Evolutionary conservation across 2,113 vertebrate species (phyloP).

Genomic region (Bujurquina vittata): DNA sequence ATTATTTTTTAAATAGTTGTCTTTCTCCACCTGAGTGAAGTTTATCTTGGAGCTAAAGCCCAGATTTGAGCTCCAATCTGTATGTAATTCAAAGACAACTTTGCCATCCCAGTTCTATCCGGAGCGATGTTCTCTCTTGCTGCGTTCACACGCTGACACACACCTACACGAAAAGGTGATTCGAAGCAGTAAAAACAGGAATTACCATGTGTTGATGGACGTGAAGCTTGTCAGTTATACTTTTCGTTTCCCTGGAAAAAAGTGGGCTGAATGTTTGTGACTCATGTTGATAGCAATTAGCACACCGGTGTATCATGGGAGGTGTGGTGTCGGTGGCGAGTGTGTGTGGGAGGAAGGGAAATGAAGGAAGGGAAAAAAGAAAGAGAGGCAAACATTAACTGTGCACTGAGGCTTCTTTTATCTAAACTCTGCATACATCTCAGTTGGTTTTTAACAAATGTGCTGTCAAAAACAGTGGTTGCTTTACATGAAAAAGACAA

Average conservation of each 20-base stretch:
- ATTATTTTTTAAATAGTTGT: not conserved
- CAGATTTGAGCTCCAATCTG: constrained; percentile 11
- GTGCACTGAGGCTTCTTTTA: constrained; percentile 1
- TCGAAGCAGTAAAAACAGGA: constrained; percentile 23
- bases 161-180: constrained; percentile 19
- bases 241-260: constrained; percentile 9
- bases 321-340: not conserved
- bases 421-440: constrained; percentile 19
- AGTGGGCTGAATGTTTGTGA: constrained; percentile 32
- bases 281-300: constrained; percentile 65
- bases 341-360: constrained; percentile 42
- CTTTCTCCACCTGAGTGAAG: constrained; percentile 6
- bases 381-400: not conserved
- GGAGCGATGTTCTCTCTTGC: not conserved
- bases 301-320: constrained; percentile 16
- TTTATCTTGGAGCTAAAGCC: constrained; percentile 17
- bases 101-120: constrained; percentile 28
- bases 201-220: constrained; percentile 56
- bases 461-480: constrained; percentile 26
- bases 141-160: constrained; percentile 31
- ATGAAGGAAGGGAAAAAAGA: constrained; percentile 2
- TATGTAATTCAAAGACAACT: constrained; percentile 42
- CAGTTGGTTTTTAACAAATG: constrained; percentile 28
- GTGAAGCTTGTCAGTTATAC: constrained; percentile 36
- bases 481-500: constrained; percentile 45